Evolutionary conservation across 2,113 vertebrate species (phyloP), one percentile per base, ranked within the genome.

Genomic region (Myanophis thanlyinensis): DNA sequence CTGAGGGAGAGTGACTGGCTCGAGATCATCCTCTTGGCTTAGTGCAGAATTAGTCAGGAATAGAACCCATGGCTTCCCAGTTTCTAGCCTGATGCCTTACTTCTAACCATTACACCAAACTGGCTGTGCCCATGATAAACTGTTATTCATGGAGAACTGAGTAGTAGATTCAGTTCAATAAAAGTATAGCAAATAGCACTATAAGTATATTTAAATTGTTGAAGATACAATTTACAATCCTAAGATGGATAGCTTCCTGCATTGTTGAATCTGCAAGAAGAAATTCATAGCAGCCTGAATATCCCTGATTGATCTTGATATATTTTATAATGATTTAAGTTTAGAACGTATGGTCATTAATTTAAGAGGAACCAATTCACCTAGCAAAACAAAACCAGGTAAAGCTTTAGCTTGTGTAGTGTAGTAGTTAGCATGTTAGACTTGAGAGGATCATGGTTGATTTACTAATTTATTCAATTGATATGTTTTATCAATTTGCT

Each of bases 241-340:
- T 47, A n/a, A 53, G 30, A 59, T 2, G 44, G 56, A 84, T 93
- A 94, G 90, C 0, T 0, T 6, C 91, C 62, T 35, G 35, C 91
- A 30, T 93, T 86, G 67, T 86, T 67, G 30, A 48, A 4, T 11
- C 92, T n/a, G 52, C 52, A 85, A 15, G 25, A 44, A 47, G 18
- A 22, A 94, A 1, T 52, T n/a, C 22, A 4, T 0, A 90, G 86
- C 56, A 73, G 53, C 84, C 6, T 20, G 30, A 91, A 51, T 11
- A 89, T 67, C 13, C 46, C 15, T 44, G 92, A 92, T 13, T 94
- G 92, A 23, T 88, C 44, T 52, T 3, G 91, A 73, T 27, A 7
- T 93, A 23, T 91, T 85, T 84, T 8, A 85, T 49, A 85, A 44
- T 52, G 80, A 91, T 90, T 84, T 56, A 92, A 92, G 15, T 89